phyloP scores from a whole-genome alignment of 2,888 invertebrate species.

The Melanargia galathea region DNA sequence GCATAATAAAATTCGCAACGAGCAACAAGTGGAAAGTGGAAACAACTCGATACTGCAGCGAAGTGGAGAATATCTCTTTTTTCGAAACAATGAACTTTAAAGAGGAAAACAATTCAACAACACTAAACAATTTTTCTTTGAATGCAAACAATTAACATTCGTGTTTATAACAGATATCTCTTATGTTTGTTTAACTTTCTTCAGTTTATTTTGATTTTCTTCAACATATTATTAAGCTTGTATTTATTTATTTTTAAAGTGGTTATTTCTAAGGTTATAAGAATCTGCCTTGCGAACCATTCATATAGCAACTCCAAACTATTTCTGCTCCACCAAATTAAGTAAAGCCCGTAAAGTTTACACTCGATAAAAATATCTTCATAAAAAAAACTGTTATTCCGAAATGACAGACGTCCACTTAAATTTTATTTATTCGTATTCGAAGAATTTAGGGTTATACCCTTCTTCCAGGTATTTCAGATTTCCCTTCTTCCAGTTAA shows the following conservation, averaged over 20 bases:
- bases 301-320: too few relatives aligned
- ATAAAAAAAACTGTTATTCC: too few relatives aligned
- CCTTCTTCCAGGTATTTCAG: background rate
- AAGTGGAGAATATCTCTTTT: conserved; percentile 37
- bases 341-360: too few relatives aligned
- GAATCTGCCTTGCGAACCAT: too few relatives aligned
- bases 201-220: background rate
- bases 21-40: conserved; percentile 41
- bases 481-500: background rate
- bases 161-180: conserved; percentile 1
- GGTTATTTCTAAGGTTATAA: background rate
- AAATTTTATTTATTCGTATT: too few relatives aligned
- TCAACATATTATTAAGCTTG: background rate
- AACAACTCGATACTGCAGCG: conserved; percentile 31
- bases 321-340: too few relatives aligned
- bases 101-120: conserved; percentile 28
- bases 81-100: conserved; percentile 37
- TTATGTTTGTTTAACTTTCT: conserved; percentile 1
- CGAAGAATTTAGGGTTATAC: too few relatives aligned
- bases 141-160: conserved; percentile 8
- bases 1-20: conserved; percentile 31
- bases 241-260: background rate
- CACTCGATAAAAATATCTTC: too few relatives aligned
- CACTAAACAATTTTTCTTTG: conserved; percentile 26
- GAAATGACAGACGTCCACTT: too few relatives aligned